Evolutionary conservation across 92 coral and sea anemone species (phyloP), one percentile per base, ranked within the genome.

Genomic region (Pocillopora grandis): DNA sequence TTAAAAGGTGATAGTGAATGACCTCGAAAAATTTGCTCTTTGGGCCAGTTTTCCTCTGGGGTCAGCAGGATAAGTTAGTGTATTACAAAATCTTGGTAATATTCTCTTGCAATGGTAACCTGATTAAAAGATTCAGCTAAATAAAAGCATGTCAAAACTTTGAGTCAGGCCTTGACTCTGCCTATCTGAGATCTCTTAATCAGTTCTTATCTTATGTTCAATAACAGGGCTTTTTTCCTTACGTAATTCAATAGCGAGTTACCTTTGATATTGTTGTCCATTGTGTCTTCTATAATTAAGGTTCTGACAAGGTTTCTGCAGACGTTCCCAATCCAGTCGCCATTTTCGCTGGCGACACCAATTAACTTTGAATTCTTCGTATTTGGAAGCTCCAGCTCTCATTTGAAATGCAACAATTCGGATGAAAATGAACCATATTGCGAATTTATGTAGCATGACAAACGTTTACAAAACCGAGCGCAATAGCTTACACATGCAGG

Each of bases 311-410:
- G 92, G 92, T 33, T 64, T 68, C 52, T 75, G 71, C 19, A 89
- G 56, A 20, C 69, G 72, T 62, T 68, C 37, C 92, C 92, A 89
- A 70, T 89, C 92, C 15, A 80, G 20, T n/a, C 92, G 49, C 84
- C 80, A 79, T 52, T 58, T 86, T 21, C 92, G 73, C 80, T 89
- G 92, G 18, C 92, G 83, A 71, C 92, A 89, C 92, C 92, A 89
- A 35, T 81, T 71, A 15, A 62, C 81, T 56, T 84, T 81, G 61
- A 89, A 89, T 5, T 89, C 90, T 21, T 89, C 72, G 70, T 85
- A 89, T 36, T 66, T 76, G 19, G 81, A 66, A 20, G 76, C 60
- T 37, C 61, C 57, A 31, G 19, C 71, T 49, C 60, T 12, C 52
- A 66, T 36, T 58, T 73, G 35, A 63, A 62, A 65, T n/a, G 56